phyloP scores from a whole-genome alignment of 2,797 vertebrate species.

The Amblyopsis hoosieri region DNA sequence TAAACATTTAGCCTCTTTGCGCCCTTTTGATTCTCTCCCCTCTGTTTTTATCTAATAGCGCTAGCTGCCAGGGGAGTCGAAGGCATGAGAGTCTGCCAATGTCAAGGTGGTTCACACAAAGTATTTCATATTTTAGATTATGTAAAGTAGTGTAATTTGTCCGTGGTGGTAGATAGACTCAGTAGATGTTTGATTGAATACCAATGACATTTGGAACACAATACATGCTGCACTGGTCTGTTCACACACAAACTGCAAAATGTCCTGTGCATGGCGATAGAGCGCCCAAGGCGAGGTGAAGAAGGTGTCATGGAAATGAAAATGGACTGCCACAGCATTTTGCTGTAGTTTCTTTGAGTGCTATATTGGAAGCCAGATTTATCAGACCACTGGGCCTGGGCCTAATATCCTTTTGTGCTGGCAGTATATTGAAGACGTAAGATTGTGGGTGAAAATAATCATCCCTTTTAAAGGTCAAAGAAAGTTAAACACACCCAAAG shows the following conservation, averaged over 20 bases:
- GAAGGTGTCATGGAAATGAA: constrained; percentile 49
- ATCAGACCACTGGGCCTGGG: constrained; percentile 64
- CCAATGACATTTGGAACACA: constrained; percentile 47
- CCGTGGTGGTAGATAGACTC: constrained; percentile 38
- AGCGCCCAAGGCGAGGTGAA: constrained; percentile 46
- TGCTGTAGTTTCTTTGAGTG: constrained; percentile 50
- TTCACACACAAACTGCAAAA: constrained; percentile 30
- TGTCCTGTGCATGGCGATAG: constrained; percentile 42
- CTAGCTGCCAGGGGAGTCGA: constrained; percentile 29
- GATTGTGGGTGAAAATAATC: constrained; percentile 77
- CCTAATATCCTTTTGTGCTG: constrained; percentile 75
- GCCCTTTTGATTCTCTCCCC: constrained; percentile 27
- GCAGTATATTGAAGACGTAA: constrained; percentile 66
- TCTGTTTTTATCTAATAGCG: constrained; percentile 42
- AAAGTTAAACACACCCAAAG: constrained; percentile 76
- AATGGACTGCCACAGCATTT: constrained; percentile 50
- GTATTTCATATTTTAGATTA: constrained; percentile 34
- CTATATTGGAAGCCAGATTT: constrained; percentile 50
- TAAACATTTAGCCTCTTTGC: constrained; percentile 67
- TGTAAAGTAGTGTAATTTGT: constrained; percentile 42
- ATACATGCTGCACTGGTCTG: constrained; percentile 33
- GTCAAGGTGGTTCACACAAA: constrained; percentile 46
- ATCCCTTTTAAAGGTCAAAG: constrained; percentile 75
- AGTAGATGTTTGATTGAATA: constrained; percentile 38
- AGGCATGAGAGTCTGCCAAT: constrained; percentile 24